Conservation (phyloP, 1,140 invertebrate genomes). For the Portunus trituberculatus region DNA sequence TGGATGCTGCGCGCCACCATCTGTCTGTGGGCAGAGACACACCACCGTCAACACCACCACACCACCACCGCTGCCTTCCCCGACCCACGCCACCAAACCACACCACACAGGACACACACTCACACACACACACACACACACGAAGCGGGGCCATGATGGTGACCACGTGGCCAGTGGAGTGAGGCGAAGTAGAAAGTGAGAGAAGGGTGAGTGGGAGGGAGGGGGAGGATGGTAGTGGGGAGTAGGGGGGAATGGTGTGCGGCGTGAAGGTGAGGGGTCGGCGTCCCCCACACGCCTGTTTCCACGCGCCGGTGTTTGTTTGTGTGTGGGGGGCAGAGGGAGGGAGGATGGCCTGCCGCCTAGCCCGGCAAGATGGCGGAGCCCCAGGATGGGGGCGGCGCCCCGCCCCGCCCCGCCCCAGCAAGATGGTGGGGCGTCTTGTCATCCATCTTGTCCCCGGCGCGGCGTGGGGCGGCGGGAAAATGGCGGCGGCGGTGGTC, state of each 20-base stretch:
- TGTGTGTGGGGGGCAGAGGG: slow-evolving; percentile 60
- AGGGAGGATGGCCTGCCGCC: slow-evolving; percentile 5
- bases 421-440: slow-evolving; percentile 63
- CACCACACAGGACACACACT: not conserved
- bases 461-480: slow-evolving; percentile 44
- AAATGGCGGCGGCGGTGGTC: slow-evolving; percentile 61
- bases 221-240: not conserved
- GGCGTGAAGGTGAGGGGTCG: not conserved
- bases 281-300: not conserved
- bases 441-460: slow-evolving; percentile 68
- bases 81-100: too few relatives aligned
- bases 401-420: slow-evolving; percentile 13
- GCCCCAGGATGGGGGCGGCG: not conserved
- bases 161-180: not conserved
- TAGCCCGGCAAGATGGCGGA: not conserved
- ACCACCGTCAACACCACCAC: not conserved
- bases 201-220: not conserved
- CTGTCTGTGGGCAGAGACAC: slow-evolving; percentile 41
- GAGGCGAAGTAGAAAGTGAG: not conserved
- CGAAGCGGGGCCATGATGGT: not conserved
- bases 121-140: slow-evolving; percentile 13
- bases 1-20: slow-evolving; percentile 72
- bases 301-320: slow-evolving; percentile 21
- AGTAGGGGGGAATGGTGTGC: not conserved
- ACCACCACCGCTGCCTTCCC: too few relatives aligned